These are phyloP conservation scores for Arge pagana DNA, from an alignment of 2,888 invertebrate species.

Conservation along the genomic window DNA sequence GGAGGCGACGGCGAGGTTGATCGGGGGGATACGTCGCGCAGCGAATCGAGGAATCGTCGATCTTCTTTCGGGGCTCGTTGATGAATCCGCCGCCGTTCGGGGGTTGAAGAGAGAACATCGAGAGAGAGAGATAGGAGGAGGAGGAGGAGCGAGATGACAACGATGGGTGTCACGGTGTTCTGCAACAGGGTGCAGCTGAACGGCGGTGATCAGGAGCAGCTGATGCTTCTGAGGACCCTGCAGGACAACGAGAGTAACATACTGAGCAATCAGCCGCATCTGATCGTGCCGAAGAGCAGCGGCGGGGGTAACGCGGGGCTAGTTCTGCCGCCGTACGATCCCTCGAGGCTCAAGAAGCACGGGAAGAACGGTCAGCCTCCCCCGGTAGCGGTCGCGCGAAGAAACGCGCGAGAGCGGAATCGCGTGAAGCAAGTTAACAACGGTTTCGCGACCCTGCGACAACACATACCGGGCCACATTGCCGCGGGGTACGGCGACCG, in stretches of 20 bases:
- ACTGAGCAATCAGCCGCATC: conserved; percentile 44
- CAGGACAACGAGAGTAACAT: conserved; percentile 55
- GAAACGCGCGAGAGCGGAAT: conserved; percentile 92
- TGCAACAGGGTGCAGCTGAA: conserved; percentile 48
- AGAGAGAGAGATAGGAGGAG: not conserved
- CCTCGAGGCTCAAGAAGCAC: conserved; percentile 58
- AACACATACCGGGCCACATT: conserved; percentile 84
- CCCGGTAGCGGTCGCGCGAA: conserved; percentile 80
- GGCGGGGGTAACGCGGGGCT: conserved; percentile 34
- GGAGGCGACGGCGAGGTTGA: too few relatives aligned
- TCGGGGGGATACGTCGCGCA: too few relatives aligned
- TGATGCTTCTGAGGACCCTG: conserved; percentile 52
- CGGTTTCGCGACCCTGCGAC: conserved; percentile 84
- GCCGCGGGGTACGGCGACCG: conserved; percentile 70
- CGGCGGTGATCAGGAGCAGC: conserved; percentile 45
- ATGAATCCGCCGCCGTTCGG: not conserved
- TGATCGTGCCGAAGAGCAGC: conserved; percentile 40
- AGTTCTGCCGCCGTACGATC: conserved; percentile 58
- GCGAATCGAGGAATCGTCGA: too few relatives aligned
- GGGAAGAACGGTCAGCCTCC: conserved; percentile 65
- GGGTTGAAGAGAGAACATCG: not conserved
- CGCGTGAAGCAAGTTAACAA: conserved; percentile 92
- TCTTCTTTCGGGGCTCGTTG: too few relatives aligned
- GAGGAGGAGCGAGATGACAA: conserved; percentile 43
- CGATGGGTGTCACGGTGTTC: conserved; percentile 54